Evolutionary conservation across 2,888 invertebrate species (phyloP).

Genomic region (Pheosia tremula): DNA sequence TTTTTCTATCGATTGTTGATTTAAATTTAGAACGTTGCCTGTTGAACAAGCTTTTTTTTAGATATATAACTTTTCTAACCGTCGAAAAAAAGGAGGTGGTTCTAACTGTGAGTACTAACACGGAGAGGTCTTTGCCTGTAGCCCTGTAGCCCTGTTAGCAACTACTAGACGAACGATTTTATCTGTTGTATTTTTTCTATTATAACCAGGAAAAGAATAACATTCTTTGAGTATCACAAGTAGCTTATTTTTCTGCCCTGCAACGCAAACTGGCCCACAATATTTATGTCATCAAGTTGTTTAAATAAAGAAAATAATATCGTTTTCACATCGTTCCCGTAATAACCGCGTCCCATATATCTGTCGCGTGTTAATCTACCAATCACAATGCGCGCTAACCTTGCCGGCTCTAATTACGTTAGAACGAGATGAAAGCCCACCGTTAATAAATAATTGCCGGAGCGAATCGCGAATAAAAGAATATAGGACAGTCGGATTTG

Average conservation of each 20-base stretch:
- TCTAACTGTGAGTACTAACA: too few relatives aligned
- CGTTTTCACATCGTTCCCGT: slow-evolving; percentile 12
- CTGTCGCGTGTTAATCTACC: slow-evolving; percentile 41
- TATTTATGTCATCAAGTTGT: slow-evolving; percentile 3
- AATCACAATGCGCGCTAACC: slow-evolving; percentile 32
- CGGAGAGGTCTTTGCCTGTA: too few relatives aligned
- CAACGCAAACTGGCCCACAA: not conserved
- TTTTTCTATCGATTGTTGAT: not conserved
- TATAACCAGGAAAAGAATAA: too few relatives aligned
- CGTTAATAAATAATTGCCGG: slow-evolving; percentile 38
- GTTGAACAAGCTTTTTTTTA: not conserved
- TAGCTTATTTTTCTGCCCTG: too few relatives aligned
- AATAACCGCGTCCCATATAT: slow-evolving; percentile 31
- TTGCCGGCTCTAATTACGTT: slow-evolving; percentile 51
- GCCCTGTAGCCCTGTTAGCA: too few relatives aligned
- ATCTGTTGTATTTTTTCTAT: too few relatives aligned
- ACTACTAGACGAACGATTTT: too few relatives aligned
- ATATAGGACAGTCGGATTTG: slow-evolving; percentile 12
- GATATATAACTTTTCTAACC: too few relatives aligned
- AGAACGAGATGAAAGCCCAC: slow-evolving; percentile 43
- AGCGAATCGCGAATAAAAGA: slow-evolving; percentile 16
- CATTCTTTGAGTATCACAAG: too few relatives aligned
- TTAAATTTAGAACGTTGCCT: not conserved
- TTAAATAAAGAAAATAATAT: slow-evolving; percentile 2
- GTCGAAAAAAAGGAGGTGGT: too few relatives aligned